Conservation (phyloP, 37 sponge, comb jelly and placozoan species). For the Aphrocallistes beatrix region DNA sequence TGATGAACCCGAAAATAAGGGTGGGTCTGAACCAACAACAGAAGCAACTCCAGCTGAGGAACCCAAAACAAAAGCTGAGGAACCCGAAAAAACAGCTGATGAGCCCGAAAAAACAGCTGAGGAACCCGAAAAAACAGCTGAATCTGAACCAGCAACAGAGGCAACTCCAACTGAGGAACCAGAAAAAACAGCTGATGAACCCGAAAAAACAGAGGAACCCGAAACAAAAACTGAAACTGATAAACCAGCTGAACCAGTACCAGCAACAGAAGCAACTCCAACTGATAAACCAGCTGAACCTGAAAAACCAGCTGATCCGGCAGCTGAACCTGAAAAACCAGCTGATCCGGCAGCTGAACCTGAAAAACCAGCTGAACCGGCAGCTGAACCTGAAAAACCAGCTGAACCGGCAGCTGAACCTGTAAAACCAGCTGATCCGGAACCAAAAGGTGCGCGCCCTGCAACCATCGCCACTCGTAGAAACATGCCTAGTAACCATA, state of each 20-base stretch:
- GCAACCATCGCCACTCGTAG: no score
- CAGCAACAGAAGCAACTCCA: background rate
- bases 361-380: background rate
- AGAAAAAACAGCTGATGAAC: background rate
- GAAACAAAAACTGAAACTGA: background rate
- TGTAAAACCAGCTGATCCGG: background rate
- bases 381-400: no score
- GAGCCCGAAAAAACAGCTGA: background rate
- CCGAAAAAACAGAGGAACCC: background rate
- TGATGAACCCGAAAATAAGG: background rate
- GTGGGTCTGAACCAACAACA: background rate
- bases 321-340: background rate
- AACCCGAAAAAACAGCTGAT: background rate
- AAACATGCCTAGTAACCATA: no score
- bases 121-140: background rate
- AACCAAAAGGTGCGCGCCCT: no score
- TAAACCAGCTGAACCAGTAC: background rate
- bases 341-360: background rate
- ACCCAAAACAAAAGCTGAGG: background rate
- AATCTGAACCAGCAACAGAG: background rate
- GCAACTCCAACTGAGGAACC: background rate
- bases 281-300: background rate
- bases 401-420: background rate
- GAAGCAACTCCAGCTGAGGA: background rate
- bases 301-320: background rate